Conservation (phyloP, 2,113 vertebrate species). For the Daboia siamensis region DNA sequence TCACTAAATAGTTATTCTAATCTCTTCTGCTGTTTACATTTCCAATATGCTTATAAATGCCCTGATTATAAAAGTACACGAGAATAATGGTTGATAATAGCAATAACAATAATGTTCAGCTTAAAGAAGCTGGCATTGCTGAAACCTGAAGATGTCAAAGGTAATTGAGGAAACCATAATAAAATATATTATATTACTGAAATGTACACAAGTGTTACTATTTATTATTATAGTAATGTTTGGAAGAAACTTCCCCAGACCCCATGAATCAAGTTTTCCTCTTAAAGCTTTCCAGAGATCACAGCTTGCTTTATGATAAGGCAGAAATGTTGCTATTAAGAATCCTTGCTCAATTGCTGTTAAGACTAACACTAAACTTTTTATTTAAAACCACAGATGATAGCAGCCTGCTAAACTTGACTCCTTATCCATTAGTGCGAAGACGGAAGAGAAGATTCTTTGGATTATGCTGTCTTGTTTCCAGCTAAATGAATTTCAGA, state of each 20-base stretch:
- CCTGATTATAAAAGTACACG: background rate
- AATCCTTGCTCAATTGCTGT: background rate
- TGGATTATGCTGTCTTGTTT: conserved; percentile 94
- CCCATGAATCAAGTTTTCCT: background rate
- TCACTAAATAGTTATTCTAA: background rate
- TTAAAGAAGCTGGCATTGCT: background rate
- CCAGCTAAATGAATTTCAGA: conserved; percentile 78
- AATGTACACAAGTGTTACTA: background rate
- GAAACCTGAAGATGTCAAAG: background rate
- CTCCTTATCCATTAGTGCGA: conserved; percentile 91
- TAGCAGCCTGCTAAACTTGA: conserved; percentile 97
- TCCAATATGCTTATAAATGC: background rate
- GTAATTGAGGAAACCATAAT: background rate
- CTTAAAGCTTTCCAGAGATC: background rate
- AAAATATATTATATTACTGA: background rate
- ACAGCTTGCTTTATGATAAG: background rate
- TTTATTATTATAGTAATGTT: background rate
- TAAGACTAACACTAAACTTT: background rate
- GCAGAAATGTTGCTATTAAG: background rate
- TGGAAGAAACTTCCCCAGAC: background rate
- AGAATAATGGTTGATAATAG: background rate
- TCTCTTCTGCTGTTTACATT: background rate
- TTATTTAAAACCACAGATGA: conserved; percentile 78
- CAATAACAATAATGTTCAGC: background rate
- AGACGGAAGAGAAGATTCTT: conserved; percentile 96